Conservation (phyloP, 2,888 invertebrate genomes). For the Drosophila sordidula region DNA sequence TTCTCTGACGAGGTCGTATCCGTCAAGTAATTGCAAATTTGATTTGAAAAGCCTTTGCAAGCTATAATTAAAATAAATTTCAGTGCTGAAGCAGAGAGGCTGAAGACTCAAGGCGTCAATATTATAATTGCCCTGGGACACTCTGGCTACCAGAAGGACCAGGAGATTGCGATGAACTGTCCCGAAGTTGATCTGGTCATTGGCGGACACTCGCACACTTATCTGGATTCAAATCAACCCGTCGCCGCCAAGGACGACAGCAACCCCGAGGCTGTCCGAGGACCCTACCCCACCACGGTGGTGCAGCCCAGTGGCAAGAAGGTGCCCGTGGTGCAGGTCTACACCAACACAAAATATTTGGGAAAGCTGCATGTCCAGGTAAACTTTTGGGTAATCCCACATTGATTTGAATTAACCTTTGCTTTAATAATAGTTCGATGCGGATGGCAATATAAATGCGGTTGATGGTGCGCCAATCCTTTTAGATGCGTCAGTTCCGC, state of each 20-base stretch:
- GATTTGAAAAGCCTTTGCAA: no score
- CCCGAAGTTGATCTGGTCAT: slow-evolving; percentile 94
- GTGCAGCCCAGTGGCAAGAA: slow-evolving; percentile 89
- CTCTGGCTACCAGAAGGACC: slow-evolving; percentile 92
- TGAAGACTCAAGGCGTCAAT: slow-evolving; percentile 89
- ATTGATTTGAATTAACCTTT: no score
- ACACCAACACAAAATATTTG: slow-evolving; percentile 95
- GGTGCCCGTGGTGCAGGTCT: slow-evolving; percentile 95
- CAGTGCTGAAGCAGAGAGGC: slow-evolving; percentile 87
- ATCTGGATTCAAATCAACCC: slow-evolving; percentile 90
- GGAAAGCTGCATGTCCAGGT: slow-evolving; percentile 89
- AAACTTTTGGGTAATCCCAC: background rate
- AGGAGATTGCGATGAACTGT: slow-evolving; percentile 91
- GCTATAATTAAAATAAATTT: background rate
- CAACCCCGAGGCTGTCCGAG: slow-evolving; percentile 82
- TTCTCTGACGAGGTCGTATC: slow-evolving; percentile 90
- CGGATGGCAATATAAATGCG: slow-evolving; percentile 88
- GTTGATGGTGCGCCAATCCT: slow-evolving; percentile 92
- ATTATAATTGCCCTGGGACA: slow-evolving; percentile 95
- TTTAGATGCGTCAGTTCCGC: slow-evolving; percentile 88
- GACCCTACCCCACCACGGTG: slow-evolving; percentile 91
- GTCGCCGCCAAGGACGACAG: slow-evolving; percentile 40
- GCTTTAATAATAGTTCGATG: slow-evolving; percentile 87
- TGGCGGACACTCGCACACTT: slow-evolving; percentile 96
- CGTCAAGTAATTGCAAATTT: slow-evolving; percentile 85